Conservation (phyloP, 2,888 invertebrate genomes). For the Drosophila picticornis region DNA sequence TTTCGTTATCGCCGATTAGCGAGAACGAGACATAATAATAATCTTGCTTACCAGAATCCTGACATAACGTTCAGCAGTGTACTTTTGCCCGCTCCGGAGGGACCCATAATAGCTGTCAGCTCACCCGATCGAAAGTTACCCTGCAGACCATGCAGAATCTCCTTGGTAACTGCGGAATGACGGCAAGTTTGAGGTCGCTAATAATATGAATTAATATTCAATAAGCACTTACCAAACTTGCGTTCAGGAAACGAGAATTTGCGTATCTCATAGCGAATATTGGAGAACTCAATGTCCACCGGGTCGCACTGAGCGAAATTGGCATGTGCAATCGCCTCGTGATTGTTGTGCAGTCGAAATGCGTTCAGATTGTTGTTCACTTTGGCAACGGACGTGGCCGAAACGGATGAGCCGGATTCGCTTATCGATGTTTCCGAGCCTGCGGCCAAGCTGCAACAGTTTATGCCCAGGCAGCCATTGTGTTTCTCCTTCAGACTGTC, state of each 20-base stretch:
- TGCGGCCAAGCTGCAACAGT: conserved; percentile 79
- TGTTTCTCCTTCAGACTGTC: conserved; percentile 34
- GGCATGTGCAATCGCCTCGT: conserved; percentile 57
- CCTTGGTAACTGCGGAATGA: conserved; percentile 85
- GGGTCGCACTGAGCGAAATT: conserved; percentile 86
- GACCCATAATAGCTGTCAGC: conserved; percentile 98
- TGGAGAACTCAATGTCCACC: conserved; percentile 89
- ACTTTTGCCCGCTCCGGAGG: conserved; percentile 97
- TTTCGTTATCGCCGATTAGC: conserved; percentile 15
- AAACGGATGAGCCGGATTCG: conserved; percentile 59
- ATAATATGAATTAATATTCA: neutral
- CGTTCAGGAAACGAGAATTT: conserved; percentile 87
- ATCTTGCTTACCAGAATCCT: conserved; percentile 93
- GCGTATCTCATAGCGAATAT: conserved; percentile 88
- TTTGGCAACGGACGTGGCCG: conserved; percentile 49
- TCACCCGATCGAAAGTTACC: conserved; percentile 92
- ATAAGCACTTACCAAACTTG: conserved; percentile 87
- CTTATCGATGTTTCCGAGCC: conserved; percentile 82
- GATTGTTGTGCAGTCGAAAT: conserved; percentile 43
- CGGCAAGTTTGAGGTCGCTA: neutral
- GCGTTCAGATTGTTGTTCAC: conserved; percentile 71
- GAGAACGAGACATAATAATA: neutral
- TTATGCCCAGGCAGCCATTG: conserved; percentile 62
- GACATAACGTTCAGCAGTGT: conserved; percentile 97
- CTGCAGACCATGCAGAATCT: conserved; percentile 87